Base-by-base conservation (phyloP, 1,140 invertebrate genomes). In the Temnothorax nylanderi region DNA sequence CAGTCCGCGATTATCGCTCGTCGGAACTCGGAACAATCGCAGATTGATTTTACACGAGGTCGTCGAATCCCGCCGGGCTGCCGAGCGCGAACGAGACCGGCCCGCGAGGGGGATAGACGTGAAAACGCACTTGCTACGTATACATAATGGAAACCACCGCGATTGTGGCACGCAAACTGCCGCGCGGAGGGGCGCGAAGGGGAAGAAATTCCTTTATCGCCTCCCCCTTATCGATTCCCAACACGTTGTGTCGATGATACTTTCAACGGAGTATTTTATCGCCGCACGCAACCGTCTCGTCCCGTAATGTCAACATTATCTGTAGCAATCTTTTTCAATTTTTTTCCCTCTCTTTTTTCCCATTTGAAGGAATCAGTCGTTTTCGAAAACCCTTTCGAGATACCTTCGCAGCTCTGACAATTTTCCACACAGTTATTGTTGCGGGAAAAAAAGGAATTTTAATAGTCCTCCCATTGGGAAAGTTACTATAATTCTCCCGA, bases 11-110 rank as follows among this genome's bases (percentile, higher is more conserved):
- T 77, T 77, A 64, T 54, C 32, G 13, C 21, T 41, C 49, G 32
- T 71, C 41, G 78, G 5, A 71, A 26, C 26, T 26, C 26, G 37
- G 37, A 41, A 51, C 65, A 54, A 81, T 82, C 10, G 37, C 34
- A 16, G 37, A 81, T 81, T 71, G 78, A 71, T 71, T 71, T 71
- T 71, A 81, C 37, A 64, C 34, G 49, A 7, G 47, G 32, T 32
- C 64, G n/a, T 81, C 8, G 58, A 37, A 7, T 60, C 74, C 56
- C 56, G 2, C 26, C 11, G 3, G 37, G 37, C 16, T 60, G 1
- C 18, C 37, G 64, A 58, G 37, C 54, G 74, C 18, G 32, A 58
- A 37, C 72, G 47, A 47, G 47, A 47, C 71, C 32, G 6, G 16
- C 11, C 76, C 76, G 26, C n/a, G n/a, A 26, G 26, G 44, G 60